Base-by-base conservation (phyloP, 2,797 vertebrate genomes). In the Oceanodroma leucorhoa region DNA sequence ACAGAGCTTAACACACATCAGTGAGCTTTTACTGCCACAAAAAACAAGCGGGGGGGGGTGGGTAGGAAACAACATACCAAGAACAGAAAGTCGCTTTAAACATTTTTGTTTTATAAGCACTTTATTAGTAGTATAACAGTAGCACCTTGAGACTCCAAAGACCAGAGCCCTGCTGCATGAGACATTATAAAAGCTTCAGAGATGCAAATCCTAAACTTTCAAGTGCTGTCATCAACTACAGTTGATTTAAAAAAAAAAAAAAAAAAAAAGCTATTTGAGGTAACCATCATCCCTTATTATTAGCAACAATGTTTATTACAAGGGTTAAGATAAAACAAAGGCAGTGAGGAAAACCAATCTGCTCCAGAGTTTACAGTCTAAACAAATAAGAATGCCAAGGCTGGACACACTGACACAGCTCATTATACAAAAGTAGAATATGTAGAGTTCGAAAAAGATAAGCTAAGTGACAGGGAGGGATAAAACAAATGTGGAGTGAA, bases 61-160 rank as follows among this genome's bases (percentile, higher is more conserved):
- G 36, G 36, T 7, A 73, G 62, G 62, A 97, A 86, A 96, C 43
- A 85, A 50, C 40, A 62, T 58, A 86, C 27, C 45, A 79, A 69
- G 58, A 96, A 64, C 26, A 87, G 24, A 94, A 93, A 81, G n/a
- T 19, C 81, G 66, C 57, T 91, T 96, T 77, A 71, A 93, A 80
- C 43, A 71, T 46, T 69, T 60, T 34, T 83, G 34, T 6, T 96
- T 87, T 72, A 78, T 60, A 80, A 92, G 53, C 55, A 87, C n/a
- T 75, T 73, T 51, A 50, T 72, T 53, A 32, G 8, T 14, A 75
- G n/a, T 34, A 2, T 23, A 62, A 90, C 34, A 87, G 66, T 64
- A 95, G 94, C 50, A 94, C 88, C 88, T 94, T 73, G 53, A 77
- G 53, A 80, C 48, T 61, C 65, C 9, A 18, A 50, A 1, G 1